These are phyloP conservation scores for Sialia sialis DNA, from an alignment of 2,113 vertebrate species.

Conservation along the genomic window DNA sequence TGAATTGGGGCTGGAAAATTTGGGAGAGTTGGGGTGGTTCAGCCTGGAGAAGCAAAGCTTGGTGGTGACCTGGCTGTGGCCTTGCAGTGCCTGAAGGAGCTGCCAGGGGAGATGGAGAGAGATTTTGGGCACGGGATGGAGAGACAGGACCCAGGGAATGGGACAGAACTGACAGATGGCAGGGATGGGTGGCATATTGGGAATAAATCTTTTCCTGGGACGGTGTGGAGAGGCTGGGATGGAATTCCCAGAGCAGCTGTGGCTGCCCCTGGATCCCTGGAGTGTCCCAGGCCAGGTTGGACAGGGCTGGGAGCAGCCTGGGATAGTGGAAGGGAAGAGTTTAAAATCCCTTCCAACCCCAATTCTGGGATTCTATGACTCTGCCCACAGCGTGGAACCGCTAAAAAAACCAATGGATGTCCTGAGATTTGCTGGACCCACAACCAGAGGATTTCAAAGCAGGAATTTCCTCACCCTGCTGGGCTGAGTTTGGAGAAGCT, in stretches of 20 bases:
- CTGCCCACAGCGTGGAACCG: not conserved
- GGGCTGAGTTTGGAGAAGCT: not conserved
- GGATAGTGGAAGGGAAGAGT: not conserved
- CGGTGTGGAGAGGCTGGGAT: not conserved
- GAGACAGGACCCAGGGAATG: not conserved
- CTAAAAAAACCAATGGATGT: not conserved
- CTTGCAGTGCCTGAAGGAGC: not conserved
- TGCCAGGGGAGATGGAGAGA: not conserved
- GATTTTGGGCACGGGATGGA: not conserved
- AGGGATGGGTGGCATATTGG: not conserved
- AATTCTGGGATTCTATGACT: not conserved
- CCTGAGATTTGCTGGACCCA: not conserved
- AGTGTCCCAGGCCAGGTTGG: not conserved
- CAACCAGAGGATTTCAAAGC: not conserved
- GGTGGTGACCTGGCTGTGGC: accelerated
- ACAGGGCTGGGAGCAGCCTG: not conserved
- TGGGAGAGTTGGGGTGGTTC: not conserved
- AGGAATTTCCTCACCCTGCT: not conserved
- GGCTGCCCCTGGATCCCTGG: not conserved
- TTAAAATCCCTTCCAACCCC: not conserved
- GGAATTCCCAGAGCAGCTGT: not conserved
- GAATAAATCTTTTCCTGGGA: not conserved
- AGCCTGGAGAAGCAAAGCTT: not conserved
- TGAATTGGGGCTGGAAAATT: not conserved
- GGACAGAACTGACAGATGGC: accelerated